Percentiles rank a stretch among this genome's conserved stretches.
phyloP scores from a whole-genome alignment of 2,888 invertebrate genomes.

The Andricus curvator region DNA sequence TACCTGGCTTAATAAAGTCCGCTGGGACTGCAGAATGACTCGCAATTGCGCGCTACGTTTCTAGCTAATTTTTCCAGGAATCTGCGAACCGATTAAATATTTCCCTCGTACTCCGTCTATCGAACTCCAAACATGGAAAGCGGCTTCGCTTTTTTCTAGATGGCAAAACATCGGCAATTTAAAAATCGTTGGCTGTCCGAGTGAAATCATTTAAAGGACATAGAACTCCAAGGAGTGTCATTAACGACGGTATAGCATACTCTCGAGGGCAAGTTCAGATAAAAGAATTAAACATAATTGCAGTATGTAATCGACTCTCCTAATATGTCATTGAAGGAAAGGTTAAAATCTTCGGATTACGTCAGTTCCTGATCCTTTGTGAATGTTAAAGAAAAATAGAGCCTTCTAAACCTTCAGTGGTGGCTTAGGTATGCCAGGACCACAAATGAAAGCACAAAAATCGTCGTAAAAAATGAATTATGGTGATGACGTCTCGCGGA shows the following conservation, averaged over 20 bases:
- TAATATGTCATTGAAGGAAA: neutral
- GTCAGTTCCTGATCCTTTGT: slow-evolving; percentile 20
- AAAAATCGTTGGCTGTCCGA: neutral
- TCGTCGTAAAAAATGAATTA: slow-evolving; percentile 59
- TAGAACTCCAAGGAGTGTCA: slow-evolving; percentile 28
- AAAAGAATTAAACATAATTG: slow-evolving; percentile 1
- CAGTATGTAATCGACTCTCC: neutral
- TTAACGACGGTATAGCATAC: slow-evolving; percentile 9
- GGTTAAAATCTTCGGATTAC: too few species aligned
- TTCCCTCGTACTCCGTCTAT: slow-evolving; percentile 24
- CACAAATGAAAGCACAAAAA: slow-evolving; percentile 50
- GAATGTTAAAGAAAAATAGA: slow-evolving; percentile 9
- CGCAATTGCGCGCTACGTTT: slow-evolving; percentile 34
- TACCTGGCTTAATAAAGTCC: slow-evolving; percentile 58
- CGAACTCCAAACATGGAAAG: slow-evolving; percentile 11
- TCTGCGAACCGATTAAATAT: slow-evolving; percentile 36
- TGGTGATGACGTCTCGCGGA: slow-evolving; percentile 54
- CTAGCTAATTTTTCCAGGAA: slow-evolving; percentile 54
- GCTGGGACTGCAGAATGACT: slow-evolving; percentile 50
- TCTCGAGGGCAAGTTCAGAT: slow-evolving; percentile 9
- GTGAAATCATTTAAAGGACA: slow-evolving; percentile 30
- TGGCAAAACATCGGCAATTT: slow-evolving; percentile 19
- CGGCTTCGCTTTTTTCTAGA: slow-evolving; percentile 26
- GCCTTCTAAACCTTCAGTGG: slow-evolving; percentile 23
- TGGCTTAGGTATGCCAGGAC: slow-evolving; percentile 38